Evolutionary conservation across 2,888 invertebrate genomes (phyloP).

Genomic region (Platycheirus rosarum): DNA sequence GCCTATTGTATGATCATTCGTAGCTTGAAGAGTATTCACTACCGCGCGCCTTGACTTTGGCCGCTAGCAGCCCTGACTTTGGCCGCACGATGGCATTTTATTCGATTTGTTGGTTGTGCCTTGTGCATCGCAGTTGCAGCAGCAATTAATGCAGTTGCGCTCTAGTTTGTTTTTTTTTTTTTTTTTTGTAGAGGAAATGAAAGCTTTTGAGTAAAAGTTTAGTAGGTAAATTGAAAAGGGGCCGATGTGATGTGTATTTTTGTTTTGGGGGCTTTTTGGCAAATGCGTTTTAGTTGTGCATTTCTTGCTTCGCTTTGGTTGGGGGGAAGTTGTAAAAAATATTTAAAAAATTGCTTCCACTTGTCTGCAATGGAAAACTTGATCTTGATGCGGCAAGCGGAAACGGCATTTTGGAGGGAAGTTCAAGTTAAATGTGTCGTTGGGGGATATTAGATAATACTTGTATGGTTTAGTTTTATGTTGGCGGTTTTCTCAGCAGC

Average conservation of each 20-base stretch:
- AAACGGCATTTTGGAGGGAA: conserved; percentile 50
- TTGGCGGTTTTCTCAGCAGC: neutral
- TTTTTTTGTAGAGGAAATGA: conserved; percentile 2
- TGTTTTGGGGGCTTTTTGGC: neutral
- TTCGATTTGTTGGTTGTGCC: too few relatives aligned
- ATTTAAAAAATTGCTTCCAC: conserved; percentile 35
- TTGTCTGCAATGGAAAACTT: conserved; percentile 36
- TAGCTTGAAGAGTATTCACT: conserved; percentile 34
- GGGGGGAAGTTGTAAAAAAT: neutral
- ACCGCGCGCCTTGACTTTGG: conserved; percentile 69
- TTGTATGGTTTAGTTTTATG: neutral
- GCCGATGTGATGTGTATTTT: conserved; percentile 10
- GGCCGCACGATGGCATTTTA: conserved; percentile 49
- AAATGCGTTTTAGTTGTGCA: neutral
- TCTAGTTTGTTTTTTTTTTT: conserved; percentile 48
- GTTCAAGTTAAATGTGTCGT: conserved; percentile 70
- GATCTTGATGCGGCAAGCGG: conserved; percentile 52
- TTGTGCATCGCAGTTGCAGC: conserved; percentile 40
- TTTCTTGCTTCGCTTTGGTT: neutral
- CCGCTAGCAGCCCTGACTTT: conserved; percentile 61
- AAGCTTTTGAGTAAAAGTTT: conserved; percentile 67
- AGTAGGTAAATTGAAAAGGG: neutral
- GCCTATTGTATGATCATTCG: conserved; percentile 73
- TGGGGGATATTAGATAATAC: conserved; percentile 57
- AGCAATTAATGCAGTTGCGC: conserved; percentile 69